These are phyloP conservation scores for Hipposideros larvatus DNA, from an alignment of 2,797 vertebrate genomes.

Conservation along the genomic window DNA sequence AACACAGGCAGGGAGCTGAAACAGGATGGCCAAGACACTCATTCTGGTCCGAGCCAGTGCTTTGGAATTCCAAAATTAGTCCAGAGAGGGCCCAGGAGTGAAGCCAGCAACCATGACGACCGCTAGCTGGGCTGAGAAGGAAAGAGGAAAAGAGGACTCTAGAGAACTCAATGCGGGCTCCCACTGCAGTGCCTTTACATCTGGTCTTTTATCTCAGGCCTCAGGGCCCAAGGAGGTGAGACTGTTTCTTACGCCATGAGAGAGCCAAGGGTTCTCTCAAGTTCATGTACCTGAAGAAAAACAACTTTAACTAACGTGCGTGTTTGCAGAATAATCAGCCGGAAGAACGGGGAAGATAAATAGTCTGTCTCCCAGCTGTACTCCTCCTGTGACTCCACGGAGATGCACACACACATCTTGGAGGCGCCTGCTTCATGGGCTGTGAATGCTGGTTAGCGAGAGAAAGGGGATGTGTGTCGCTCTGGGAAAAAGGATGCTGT, in stretches of 20 bases:
- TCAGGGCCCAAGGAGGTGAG: background rate
- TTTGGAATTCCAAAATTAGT: background rate
- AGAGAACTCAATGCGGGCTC: fast-evolving
- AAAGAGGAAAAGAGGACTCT: background rate
- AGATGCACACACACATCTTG: conserved; percentile 67
- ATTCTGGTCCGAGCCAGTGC: background rate
- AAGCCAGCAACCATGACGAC: background rate
- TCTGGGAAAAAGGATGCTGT: conserved; percentile 28
- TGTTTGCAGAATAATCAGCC: conserved; percentile 21
- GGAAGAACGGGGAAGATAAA: conserved; percentile 72
- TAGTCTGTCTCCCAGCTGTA: conserved; percentile 68
- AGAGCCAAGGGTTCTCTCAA: background rate
- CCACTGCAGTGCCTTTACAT: background rate
- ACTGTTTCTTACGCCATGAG: background rate
- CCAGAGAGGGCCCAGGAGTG: background rate
- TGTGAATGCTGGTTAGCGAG: conserved; percentile 62
- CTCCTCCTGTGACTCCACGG: conserved; percentile 69
- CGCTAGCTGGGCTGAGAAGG: background rate
- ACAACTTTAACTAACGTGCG: background rate
- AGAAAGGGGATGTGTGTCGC: conserved; percentile 8
- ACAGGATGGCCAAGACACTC: background rate
- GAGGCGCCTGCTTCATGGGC: conserved; percentile 15
- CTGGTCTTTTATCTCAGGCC: background rate
- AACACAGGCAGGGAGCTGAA: background rate
- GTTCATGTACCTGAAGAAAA: background rate